phyloP scores from a whole-genome alignment of 2,888 invertebrate genomes.

The Drosophila hamatofila region DNA sequence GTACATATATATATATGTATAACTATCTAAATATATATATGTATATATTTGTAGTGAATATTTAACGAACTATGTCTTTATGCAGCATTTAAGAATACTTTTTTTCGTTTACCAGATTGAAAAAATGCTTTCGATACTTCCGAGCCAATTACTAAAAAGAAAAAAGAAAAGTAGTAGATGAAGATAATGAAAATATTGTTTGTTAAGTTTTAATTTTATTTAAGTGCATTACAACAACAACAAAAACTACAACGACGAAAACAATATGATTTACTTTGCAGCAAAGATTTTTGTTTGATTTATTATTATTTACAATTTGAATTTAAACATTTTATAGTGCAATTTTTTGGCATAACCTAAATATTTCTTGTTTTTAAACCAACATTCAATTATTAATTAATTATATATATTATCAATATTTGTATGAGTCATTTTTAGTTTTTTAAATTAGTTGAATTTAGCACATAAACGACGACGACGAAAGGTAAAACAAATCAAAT shows the following conservation, averaged over 20 bases:
- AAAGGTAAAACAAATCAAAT: conserved; percentile 32
- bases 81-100: conserved; percentile 69
- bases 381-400: conserved; percentile 20
- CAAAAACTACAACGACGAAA: conserved; percentile 25
- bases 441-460: conserved; percentile 75
- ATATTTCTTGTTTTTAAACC: conserved; percentile 40
- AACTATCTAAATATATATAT: background rate
- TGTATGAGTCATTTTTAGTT: conserved; percentile 67
- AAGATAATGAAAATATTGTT: conserved; percentile 57
- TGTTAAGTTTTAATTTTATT: conserved; percentile 73
- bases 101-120: conserved; percentile 60
- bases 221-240: conserved; percentile 42
- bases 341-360: conserved; percentile 62
- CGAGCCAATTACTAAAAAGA: conserved; percentile 63
- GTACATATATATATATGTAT: background rate
- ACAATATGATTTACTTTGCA: conserved; percentile 55
- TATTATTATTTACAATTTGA: conserved; percentile 45
- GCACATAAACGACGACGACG: conserved; percentile 21
- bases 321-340: conserved; percentile 64
- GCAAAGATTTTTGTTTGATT: conserved; percentile 56
- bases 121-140: conserved; percentile 43
- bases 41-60: conserved; percentile 20
- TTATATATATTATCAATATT: conserved; percentile 24
- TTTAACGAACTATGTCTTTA: conserved; percentile 58
- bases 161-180: conserved; percentile 26